phyloP scores from a whole-genome alignment of 2,888 invertebrate genomes.

The Lithophane semibrunnea region DNA sequence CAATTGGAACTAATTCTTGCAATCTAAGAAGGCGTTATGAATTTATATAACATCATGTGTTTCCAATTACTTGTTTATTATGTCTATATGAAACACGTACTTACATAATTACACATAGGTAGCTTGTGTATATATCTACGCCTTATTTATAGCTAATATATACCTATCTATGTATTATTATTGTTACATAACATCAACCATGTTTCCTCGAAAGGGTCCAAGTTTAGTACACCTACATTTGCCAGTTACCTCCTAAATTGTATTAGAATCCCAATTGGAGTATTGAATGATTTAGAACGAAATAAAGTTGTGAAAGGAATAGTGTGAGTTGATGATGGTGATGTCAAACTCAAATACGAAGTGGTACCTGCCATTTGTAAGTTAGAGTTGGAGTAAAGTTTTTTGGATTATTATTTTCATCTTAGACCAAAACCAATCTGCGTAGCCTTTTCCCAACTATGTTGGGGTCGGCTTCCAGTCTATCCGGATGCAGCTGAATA shows the following conservation, averaged over 20 bases:
- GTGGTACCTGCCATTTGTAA: too few species aligned
- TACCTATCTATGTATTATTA: constrained; percentile 15
- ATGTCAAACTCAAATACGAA: not conserved
- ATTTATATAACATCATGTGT: constrained; percentile 2
- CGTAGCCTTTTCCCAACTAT: not conserved
- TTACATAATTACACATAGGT: constrained; percentile 12
- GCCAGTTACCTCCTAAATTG: not conserved
- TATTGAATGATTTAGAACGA: not conserved
- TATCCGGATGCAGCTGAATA: too few species aligned
- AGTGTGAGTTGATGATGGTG: not conserved
- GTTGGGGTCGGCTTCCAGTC: not conserved
- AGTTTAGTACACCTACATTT: not conserved
- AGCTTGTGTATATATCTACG: not conserved
- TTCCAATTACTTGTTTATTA: constrained; percentile 20
- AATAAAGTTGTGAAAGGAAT: not conserved
- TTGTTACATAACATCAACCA: not conserved
- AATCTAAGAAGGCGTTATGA: not conserved
- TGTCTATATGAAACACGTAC: constrained; percentile 6
- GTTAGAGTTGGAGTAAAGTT: not conserved
- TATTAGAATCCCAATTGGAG: not conserved
- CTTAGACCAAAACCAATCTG: not conserved
- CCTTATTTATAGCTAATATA: not conserved
- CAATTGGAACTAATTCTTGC: not conserved
- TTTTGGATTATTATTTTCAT: not conserved
- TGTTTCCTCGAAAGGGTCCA: not conserved